Evolutionary conservation across 92 coral and sea anemone species (phyloP).

Genomic region (Blastomussa wellsi): DNA sequence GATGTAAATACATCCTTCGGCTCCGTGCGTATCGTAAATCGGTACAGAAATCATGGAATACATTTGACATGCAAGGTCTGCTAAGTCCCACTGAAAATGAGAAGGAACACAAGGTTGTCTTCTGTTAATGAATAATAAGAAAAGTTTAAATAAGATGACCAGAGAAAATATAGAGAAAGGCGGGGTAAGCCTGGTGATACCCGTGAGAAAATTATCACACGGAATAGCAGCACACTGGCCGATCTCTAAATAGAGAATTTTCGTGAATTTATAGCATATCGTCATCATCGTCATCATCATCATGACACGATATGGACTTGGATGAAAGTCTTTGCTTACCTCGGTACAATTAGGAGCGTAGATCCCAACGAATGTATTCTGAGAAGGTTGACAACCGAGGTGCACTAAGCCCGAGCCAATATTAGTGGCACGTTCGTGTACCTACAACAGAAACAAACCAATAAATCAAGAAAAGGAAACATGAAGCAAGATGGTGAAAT

Average conservation of each 20-base stretch:
- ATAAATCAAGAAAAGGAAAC: not conserved
- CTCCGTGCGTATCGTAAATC: conserved; percentile 88
- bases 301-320: not conserved
- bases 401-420: conserved; percentile 83
- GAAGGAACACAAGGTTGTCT: no score
- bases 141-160: no score
- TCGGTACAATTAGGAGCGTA: conserved; percentile 78
- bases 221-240: no score
- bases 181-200: no score
- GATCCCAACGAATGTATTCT: conserved; percentile 79
- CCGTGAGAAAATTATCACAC: no score
- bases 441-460: conserved; percentile 32
- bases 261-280: no score
- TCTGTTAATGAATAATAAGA: no score
- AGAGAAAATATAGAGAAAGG: no score
- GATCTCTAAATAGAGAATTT: no score
- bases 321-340: conserved; percentile 41
- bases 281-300: no score
- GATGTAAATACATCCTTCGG: conserved; percentile 84
- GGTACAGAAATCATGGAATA: conserved; percentile 87
- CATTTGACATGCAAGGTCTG: conserved; percentile 89
- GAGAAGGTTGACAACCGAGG: conserved; percentile 85
- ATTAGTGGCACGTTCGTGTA: conserved; percentile 68
- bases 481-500: no score
- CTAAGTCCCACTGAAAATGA: conserved; percentile 81